Evolutionary conservation across 2,888 invertebrate genomes (phyloP).

Genomic region (Epistrophe grossulariae): DNA sequence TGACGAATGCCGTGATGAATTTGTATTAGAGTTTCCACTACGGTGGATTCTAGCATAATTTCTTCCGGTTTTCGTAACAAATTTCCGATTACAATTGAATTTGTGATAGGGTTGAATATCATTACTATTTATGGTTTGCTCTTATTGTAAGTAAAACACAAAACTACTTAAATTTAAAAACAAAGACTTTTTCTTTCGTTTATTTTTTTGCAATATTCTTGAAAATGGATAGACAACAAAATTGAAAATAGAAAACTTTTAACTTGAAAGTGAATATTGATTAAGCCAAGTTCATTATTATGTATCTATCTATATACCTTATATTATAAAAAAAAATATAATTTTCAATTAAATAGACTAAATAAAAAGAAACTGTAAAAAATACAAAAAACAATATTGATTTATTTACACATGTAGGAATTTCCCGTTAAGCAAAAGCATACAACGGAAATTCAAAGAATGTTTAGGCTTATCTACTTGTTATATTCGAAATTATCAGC

Average conservation of each 20-base stretch:
- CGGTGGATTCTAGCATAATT: no score
- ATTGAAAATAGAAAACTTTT: constrained; percentile 34
- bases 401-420: background rate
- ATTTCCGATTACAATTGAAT: no score
- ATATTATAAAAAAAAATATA: constrained; percentile 41
- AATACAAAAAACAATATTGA: background rate
- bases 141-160: constrained; percentile 8
- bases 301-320: constrained; percentile 45
- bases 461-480: no score
- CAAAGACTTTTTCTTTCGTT: background rate
- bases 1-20: no score
- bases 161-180: constrained; percentile 23
- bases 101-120: background rate
- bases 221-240: constrained; percentile 34
- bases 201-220: constrained; percentile 57
- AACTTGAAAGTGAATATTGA: constrained; percentile 56
- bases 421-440: no score
- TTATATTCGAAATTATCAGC: no score
- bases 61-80: no score
- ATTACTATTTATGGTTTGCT: constrained; percentile 2
- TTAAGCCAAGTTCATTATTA: constrained; percentile 54
- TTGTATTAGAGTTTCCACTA: no score
- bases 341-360: constrained; percentile 66
- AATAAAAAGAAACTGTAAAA: constrained; percentile 55
- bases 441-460: no score